Evolutionary conservation across 2,797 vertebrate genomes (phyloP).

Genomic region (Coregonus suidteri): DNA sequence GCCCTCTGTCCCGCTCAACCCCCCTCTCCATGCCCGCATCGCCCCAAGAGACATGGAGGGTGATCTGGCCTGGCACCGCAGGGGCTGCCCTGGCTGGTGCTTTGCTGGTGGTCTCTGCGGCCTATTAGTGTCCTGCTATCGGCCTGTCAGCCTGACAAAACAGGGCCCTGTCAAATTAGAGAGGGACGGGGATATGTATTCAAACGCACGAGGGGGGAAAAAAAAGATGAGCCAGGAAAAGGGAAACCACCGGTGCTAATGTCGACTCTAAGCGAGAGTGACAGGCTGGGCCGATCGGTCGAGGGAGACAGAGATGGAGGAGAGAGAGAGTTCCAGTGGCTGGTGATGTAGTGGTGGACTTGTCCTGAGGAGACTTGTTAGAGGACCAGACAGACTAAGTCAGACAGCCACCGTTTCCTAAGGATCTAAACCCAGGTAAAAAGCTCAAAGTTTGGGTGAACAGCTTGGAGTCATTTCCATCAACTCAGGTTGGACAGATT

Average conservation of each 20-base stretch:
- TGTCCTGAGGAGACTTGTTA: conserved; percentile 75
- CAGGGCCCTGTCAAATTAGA: conserved; percentile 87
- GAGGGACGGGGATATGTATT: conserved; percentile 73
- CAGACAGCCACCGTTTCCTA: conserved; percentile 55
- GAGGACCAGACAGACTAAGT: conserved; percentile 65
- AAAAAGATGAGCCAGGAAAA: neutral
- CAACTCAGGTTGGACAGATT: conserved; percentile 65
- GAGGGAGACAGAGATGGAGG: conserved; percentile 30
- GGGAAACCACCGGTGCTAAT: neutral
- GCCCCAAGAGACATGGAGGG: conserved; percentile 72
- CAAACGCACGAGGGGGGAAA: conserved; percentile 70
- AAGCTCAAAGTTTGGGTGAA: conserved; percentile 68
- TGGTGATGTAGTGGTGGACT: conserved; percentile 63
- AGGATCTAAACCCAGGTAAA: conserved; percentile 68
- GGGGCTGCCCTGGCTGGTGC: conserved; percentile 75
- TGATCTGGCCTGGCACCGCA: conserved; percentile 77
- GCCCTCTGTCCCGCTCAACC: conserved; percentile 49
- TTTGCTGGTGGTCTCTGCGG: conserved; percentile 79
- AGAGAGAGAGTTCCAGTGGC: conserved; percentile 74
- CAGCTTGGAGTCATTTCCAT: conserved; percentile 67
- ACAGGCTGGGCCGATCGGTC: neutral
- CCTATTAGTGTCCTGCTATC: conserved; percentile 82
- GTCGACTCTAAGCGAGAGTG: conserved; percentile 3
- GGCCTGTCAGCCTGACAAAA: conserved; percentile 83
- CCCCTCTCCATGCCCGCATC: conserved; percentile 10